phyloP scores from a whole-genome alignment of 2,113 vertebrate genomes.

The Rostratula benghalensis region DNA sequence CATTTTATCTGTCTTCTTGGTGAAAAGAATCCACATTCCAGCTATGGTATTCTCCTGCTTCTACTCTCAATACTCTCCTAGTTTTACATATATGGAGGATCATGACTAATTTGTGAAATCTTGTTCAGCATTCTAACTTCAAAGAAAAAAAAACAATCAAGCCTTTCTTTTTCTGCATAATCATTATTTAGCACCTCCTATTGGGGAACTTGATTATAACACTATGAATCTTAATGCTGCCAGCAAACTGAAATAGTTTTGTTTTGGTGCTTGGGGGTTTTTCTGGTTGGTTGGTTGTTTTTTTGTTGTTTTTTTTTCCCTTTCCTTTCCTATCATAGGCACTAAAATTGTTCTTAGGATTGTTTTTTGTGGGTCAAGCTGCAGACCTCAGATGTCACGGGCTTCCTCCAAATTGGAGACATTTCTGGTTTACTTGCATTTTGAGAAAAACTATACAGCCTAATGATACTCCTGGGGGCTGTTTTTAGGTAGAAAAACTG shows the following conservation, averaged over 20 bases:
- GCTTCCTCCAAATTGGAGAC: background rate
- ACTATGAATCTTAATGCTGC: background rate
- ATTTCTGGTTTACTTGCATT: background rate
- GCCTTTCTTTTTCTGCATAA: background rate
- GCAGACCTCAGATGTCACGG: background rate
- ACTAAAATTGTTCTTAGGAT: background rate
- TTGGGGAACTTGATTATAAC: background rate
- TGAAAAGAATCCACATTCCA: background rate
- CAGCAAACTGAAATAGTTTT: background rate
- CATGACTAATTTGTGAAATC: background rate
- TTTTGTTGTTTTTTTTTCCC: no score
- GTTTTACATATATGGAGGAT: background rate
- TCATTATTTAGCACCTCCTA: background rate
- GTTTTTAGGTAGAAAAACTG: background rate
- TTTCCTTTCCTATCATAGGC: background rate
- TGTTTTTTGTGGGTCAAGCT: slow-evolving; percentile 1
- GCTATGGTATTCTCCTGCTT: background rate
- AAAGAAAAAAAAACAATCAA: background rate
- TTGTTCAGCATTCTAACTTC: background rate
- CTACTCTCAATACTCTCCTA: background rate
- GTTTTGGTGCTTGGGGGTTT: no score
- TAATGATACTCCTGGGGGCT: background rate
- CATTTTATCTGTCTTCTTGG: background rate
- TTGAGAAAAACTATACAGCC: background rate
- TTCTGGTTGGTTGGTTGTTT: no score